Conservation (phyloP, 2,888 invertebrate genomes). For the Spodoptera picta region DNA sequence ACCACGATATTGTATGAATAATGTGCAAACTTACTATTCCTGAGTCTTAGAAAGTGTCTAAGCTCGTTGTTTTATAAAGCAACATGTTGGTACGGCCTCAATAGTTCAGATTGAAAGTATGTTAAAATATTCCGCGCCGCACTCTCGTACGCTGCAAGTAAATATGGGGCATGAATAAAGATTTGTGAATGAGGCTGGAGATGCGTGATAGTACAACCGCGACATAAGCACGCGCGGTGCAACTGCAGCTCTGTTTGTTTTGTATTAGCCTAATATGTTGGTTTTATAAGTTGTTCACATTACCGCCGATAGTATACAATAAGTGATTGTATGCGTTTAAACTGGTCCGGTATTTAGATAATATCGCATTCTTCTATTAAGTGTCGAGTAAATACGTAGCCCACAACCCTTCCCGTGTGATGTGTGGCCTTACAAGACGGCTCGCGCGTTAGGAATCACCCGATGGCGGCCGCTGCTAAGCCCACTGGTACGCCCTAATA, state of each 20-base stretch:
- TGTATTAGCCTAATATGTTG: conserved; percentile 37
- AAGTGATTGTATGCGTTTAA: neutral
- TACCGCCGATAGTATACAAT: no score
- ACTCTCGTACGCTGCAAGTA: conserved; percentile 58
- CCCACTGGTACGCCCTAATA: conserved; percentile 86
- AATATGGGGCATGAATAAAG: conserved; percentile 71
- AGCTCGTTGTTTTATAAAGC: conserved; percentile 34
- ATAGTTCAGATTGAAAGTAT: conserved; percentile 62
- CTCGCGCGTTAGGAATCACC: conserved; percentile 46
- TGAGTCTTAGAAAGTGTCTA: conserved; percentile 20
- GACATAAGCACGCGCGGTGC: conserved; percentile 80
- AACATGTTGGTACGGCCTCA: conserved; percentile 38
- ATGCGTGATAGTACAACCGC: conserved; percentile 79
- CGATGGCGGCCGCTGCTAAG: conserved; percentile 73
- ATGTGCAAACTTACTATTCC: neutral
- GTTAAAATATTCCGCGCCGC: conserved; percentile 63
- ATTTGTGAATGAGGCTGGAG: conserved; percentile 77
- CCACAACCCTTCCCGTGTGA: conserved; percentile 4
- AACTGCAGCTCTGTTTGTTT: conserved; percentile 59
- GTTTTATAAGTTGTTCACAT: conserved; percentile 7
- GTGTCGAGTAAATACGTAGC: neutral
- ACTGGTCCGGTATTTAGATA: neutral
- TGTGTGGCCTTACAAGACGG: conserved; percentile 7
- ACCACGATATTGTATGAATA: conserved; percentile 4
- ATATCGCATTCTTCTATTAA: neutral